phyloP scores from a whole-genome alignment of 2,797 vertebrate genomes.

The Dicrostonyx torquatus region DNA sequence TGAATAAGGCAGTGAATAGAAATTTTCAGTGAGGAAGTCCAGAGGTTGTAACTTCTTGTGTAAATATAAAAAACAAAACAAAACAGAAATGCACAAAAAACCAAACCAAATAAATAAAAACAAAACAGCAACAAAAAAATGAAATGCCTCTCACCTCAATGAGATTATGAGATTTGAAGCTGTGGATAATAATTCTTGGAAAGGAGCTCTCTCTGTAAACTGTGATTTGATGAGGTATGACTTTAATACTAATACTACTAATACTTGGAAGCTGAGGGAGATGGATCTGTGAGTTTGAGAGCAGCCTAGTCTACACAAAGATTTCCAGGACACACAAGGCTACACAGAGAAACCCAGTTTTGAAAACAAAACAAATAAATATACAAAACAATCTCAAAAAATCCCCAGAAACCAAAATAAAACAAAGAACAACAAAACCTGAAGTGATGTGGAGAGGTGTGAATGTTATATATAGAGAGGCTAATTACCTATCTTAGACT shows the following conservation, averaged over 20 bases:
- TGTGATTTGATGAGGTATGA: neutral
- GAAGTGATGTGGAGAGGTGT: neutral
- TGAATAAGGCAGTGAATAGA: neutral
- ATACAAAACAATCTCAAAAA: neutral
- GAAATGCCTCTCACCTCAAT: neutral
- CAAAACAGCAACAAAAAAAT: too few species aligned
- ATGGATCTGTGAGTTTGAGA: neutral
- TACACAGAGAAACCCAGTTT: neutral
- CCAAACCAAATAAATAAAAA: too few species aligned
- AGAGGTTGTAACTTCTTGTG: neutral
- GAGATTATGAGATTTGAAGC: neutral
- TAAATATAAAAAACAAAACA: neutral
- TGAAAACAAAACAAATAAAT: neutral
- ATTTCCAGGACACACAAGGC: neutral
- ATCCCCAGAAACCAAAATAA: neutral
- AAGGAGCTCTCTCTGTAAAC: neutral
- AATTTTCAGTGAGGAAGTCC: neutral
- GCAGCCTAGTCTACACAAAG: neutral
- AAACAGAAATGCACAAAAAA: too few species aligned
- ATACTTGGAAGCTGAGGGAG: too few species aligned
- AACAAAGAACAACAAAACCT: neutral
- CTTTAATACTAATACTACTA: too few species aligned
- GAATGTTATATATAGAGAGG: neutral
- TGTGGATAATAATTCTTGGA: neutral
- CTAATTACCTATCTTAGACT: neutral